Evolutionary conservation across 1,140 invertebrate genomes (phyloP).

Genomic region (Spodoptera litura): DNA sequence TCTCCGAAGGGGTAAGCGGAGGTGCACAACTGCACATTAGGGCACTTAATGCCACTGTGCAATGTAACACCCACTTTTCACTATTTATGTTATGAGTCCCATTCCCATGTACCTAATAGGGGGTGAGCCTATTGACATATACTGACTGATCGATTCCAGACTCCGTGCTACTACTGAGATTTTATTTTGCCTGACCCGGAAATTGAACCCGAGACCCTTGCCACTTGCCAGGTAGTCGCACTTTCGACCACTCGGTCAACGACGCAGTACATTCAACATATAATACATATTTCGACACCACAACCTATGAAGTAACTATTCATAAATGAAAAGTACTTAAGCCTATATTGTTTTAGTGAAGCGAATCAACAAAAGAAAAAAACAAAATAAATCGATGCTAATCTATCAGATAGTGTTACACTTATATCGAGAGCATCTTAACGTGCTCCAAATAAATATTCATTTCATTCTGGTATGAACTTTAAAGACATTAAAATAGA

Average conservation of each 20-base stretch:
- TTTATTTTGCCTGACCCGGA: too few species aligned
- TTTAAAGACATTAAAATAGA: background rate
- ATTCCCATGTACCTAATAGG: too few species aligned
- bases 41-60: too few species aligned
- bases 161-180: too few species aligned
- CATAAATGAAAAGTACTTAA: conserved; percentile 14
- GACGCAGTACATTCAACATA: background rate
- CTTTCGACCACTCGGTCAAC: background rate
- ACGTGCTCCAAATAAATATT: background rate
- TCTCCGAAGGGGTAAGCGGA: too few species aligned
- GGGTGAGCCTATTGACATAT: too few species aligned
- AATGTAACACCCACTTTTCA: too few species aligned
- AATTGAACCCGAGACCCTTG: too few species aligned
- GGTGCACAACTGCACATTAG: too few species aligned
- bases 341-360: conserved; percentile 24
- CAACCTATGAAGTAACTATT: background rate
- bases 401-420: conserved; percentile 32
- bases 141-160: too few species aligned
- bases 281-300: conserved; percentile 20
- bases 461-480: background rate
- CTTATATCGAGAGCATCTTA: conserved; percentile 10
- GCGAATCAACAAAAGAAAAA: conserved; percentile 14
- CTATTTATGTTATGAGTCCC: too few species aligned
- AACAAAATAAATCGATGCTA: conserved; percentile 14
- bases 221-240: too few species aligned